Conservation (phyloP, 2,797 vertebrate genomes). For the Passerculus sandwichensis region DNA sequence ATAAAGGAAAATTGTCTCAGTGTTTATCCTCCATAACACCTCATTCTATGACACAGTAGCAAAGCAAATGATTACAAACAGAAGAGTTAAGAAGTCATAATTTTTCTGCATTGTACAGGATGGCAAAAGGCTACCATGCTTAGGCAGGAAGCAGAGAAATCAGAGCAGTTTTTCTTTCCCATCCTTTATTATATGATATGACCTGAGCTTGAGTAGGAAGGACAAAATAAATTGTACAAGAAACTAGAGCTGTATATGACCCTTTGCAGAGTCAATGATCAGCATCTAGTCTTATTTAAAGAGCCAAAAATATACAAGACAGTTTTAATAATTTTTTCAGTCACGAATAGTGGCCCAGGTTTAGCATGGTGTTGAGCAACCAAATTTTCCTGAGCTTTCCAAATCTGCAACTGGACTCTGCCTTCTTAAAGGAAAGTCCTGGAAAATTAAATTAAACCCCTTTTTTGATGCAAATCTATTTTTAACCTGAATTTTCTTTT, state of each 20-base stretch:
- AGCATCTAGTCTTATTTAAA: background rate
- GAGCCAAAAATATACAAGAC: background rate
- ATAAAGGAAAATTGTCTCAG: background rate
- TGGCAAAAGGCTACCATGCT: background rate
- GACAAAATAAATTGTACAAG: background rate
- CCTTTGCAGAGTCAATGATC: background rate
- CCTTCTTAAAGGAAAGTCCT: background rate
- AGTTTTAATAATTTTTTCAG: background rate
- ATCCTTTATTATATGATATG: background rate
- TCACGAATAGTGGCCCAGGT: background rate
- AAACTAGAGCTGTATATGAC: background rate
- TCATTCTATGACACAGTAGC: background rate
- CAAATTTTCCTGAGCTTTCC: background rate
- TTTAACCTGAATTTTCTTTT: background rate
- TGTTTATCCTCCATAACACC: background rate
- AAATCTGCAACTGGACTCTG: background rate
- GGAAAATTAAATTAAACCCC: background rate
- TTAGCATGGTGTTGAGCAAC: background rate
- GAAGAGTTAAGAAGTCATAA: background rate
- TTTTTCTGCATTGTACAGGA: background rate
- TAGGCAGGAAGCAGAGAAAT: background rate
- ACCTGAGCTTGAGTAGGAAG: background rate
- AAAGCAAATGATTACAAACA: background rate
- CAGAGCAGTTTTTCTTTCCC: background rate
- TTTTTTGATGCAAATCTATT: background rate